Conservation (phyloP, 2,113 vertebrate genomes). For the Bagarius yarrelli region DNA sequence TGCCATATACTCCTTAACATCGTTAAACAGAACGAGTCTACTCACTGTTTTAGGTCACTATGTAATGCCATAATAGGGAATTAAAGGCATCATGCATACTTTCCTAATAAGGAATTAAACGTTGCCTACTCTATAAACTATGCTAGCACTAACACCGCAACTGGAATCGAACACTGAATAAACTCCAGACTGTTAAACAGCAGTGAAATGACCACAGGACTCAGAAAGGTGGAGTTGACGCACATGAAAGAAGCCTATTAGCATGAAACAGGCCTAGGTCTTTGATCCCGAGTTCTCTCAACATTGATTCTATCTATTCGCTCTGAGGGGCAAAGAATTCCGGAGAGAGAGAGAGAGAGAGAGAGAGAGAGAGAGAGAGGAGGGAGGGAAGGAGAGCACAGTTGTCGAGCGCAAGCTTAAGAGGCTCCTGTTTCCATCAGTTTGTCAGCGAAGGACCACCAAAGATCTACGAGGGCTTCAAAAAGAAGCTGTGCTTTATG, state of each 20-base stretch:
- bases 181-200: neutral
- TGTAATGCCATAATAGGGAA: constrained; percentile 18
- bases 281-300: constrained; percentile 16
- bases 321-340: constrained; percentile 17
- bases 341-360: constrained; percentile 8
- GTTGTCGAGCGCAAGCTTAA: constrained; percentile 56
- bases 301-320: constrained; percentile 45
- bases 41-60: constrained; percentile 9
- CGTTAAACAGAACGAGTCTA: neutral
- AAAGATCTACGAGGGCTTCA: constrained; percentile 60
- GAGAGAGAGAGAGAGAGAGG: too few species aligned
- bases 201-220: neutral
- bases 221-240: neutral
- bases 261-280: constrained; percentile 17
- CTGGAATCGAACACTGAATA: constrained; percentile 3
- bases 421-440: constrained; percentile 61
- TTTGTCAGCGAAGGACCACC: constrained; percentile 71
- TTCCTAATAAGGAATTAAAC: constrained; percentile 43
- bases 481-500: constrained; percentile 61
- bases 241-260: constrained; percentile 27
- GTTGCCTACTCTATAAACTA: constrained; percentile 28
- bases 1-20: neutral
- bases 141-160: constrained; percentile 1
- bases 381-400: constrained; percentile 1
- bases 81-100: constrained; percentile 37